These are phyloP conservation scores for Phenganax stokvisi DNA, from an alignment of 92 coral and sea anemone species.

Conservation along the genomic window DNA sequence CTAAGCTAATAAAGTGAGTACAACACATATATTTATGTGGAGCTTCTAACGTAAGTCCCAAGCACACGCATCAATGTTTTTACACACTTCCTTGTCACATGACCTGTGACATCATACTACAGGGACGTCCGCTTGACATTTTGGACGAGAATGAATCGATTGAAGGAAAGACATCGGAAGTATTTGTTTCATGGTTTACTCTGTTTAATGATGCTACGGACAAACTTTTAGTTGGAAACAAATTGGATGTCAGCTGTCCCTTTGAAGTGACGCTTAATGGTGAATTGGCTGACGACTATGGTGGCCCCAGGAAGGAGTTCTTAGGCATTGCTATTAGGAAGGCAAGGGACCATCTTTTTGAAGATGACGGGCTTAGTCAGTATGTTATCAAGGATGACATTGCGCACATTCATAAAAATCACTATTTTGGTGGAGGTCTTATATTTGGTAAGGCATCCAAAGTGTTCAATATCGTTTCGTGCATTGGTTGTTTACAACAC, in stretches of 20 bases:
- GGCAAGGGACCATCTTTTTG: conserved; percentile 36
- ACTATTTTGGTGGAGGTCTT: conserved; percentile 46
- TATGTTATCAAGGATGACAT: conserved; percentile 19
- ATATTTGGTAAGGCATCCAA: conserved; percentile 34
- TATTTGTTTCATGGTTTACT: conserved; percentile 35
- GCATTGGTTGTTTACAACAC: too few relatives aligned
- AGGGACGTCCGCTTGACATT: conserved; percentile 30
- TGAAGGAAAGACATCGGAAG: conserved; percentile 48
- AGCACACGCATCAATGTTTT: too few relatives aligned
- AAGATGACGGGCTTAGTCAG: conserved; percentile 24
- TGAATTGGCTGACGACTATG: conserved; percentile 46
- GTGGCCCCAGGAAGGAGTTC: conserved; percentile 54
- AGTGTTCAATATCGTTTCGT: too few relatives aligned
- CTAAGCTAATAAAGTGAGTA: too few relatives aligned
- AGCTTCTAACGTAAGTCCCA: too few relatives aligned
- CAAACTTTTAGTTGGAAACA: conserved; percentile 22
- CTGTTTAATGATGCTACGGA: conserved; percentile 43
- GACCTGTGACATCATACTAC: too few relatives aligned
- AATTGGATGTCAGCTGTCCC: conserved; percentile 44
- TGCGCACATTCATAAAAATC: conserved; percentile 8
- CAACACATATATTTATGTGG: too few relatives aligned
- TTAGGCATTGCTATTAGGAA: conserved; percentile 39
- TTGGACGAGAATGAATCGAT: conserved; percentile 6
- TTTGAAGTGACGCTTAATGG: conserved; percentile 45
- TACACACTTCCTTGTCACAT: too few relatives aligned